Base-by-base conservation (phyloP, 2,113 vertebrate species). In the Pithys albifrons region DNA sequence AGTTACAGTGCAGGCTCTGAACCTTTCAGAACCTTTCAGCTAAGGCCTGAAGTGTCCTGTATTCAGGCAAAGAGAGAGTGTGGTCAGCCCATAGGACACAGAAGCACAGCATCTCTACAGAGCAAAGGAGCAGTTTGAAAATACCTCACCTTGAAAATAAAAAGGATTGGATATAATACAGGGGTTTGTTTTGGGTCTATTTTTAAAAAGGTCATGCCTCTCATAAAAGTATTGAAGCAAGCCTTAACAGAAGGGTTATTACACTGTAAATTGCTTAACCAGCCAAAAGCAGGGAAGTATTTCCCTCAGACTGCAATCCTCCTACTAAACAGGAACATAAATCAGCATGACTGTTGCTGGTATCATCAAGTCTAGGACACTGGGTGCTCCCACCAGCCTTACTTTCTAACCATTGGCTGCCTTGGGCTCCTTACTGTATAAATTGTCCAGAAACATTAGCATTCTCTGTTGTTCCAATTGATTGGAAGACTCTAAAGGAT, bases 401-500 rank as follows among this genome's bases (percentile, higher is more conserved):
- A 57, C 85, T 89, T 78, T 62, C 74, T 77, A 88, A 79, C 48
- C 73, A 77, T 65, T 89, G 86, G 73, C 15, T 64, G 82, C 43
- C 52, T 92, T 58, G 10, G 28, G 80, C 70, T 77, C 84, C 66
- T 90, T 77, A 35, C 51, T 49, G 59, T 46, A 62, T 81, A 86
- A 92, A 91, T 87, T 66, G 90, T 43, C 67, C 67, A 91, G 82
- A 72, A 90, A 33, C 8, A 3, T 88, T 76, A 92, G 70, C 74
- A n/a, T 28, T 54, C 66, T 71, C 35, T 49, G 49, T 35, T 77
- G 54, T 75, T 87, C 57, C 73, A 51, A 51, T 18, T 28, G 61
- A 76, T 7, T 94, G 69, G 91, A 93, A 94, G 90, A 77, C 75
- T 78, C 82, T 58, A 82, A 74, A 59, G 77, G 87, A 76, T 77